phyloP scores from a whole-genome alignment of 2,888 invertebrate species.

The Stenotaenia linearis region DNA sequence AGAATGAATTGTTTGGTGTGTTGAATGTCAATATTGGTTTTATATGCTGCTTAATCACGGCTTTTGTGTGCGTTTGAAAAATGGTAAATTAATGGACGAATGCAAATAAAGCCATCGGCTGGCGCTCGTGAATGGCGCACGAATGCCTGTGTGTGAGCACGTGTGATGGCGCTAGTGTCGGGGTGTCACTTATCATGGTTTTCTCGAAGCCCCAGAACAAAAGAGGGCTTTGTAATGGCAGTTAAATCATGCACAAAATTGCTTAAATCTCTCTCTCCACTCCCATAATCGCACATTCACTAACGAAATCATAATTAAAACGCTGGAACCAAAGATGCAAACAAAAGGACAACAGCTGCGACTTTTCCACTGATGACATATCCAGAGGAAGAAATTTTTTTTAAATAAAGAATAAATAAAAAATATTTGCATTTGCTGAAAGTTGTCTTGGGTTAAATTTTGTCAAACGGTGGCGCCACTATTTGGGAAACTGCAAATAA shows the following conservation, averaged over 20 bases:
- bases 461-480: background rate
- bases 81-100: slow-evolving; percentile 11
- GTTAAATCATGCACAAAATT: slow-evolving; percentile 15
- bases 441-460: background rate
- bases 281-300: background rate
- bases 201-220: slow-evolving; percentile 4
- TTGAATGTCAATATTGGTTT: slow-evolving; percentile 11
- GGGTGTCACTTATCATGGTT: slow-evolving; percentile 12
- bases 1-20: background rate
- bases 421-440: no score
- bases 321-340: background rate
- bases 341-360: slow-evolving; percentile 9
- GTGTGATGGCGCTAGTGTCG: background rate
- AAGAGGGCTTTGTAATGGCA: background rate
- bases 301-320: slow-evolving; percentile 19
- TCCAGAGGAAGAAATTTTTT: background rate
- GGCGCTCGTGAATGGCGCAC: background rate
- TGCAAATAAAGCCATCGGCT: slow-evolving; percentile 10
- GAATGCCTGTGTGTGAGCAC: background rate
- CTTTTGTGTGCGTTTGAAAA: slow-evolving; percentile 1
- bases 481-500: background rate
- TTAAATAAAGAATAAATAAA: background rate
- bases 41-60: background rate
- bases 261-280: background rate
- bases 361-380: slow-evolving; percentile 7